Percentiles rank a stretch among this genome's conserved stretches.
Conservation (phyloP, 1,140 invertebrate species). For the Aradophagus sp. region DNA sequence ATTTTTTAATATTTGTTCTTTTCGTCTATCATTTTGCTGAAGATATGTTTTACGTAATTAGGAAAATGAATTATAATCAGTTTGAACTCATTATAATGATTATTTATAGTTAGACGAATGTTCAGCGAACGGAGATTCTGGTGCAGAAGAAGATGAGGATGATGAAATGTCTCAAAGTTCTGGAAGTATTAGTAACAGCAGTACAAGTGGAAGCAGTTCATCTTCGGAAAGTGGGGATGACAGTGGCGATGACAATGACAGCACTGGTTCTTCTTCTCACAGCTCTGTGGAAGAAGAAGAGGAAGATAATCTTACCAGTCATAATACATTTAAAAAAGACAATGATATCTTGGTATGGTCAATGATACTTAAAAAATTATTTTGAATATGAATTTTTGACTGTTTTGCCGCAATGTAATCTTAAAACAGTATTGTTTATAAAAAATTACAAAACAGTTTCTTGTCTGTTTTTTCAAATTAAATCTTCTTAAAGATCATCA, state of each 20-base stretch:
- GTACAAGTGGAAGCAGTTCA: constrained; percentile 67
- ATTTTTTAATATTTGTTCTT: too few species aligned
- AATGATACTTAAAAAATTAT: too few species aligned
- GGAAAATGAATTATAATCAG: too few species aligned
- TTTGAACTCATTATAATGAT: too few species aligned
- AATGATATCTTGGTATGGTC: constrained; percentile 54
- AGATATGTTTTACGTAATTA: too few species aligned
- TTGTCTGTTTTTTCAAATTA: constrained; percentile 2
- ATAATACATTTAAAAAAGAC: constrained; percentile 34
- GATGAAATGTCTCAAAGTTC: constrained; percentile 68
- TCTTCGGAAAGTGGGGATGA: constrained; percentile 67
- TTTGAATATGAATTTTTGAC: too few species aligned
- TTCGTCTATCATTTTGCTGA: too few species aligned
- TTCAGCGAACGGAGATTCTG: constrained; percentile 71
- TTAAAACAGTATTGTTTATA: constrained; percentile 33
- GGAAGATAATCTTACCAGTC: constrained; percentile 36
- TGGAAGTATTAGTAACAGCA: constrained; percentile 67
- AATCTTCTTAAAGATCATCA: too few species aligned
- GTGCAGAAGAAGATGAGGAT: constrained; percentile 72
- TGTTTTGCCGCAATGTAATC: too few species aligned
- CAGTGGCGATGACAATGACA: constrained; percentile 48
- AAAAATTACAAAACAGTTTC: background rate
- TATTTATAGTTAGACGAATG: constrained; percentile 69
- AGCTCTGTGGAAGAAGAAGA: constrained; percentile 50
- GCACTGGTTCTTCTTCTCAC: constrained; percentile 40